phyloP scores from a whole-genome alignment of 2,888 invertebrate genomes.

The Thereva unica region DNA sequence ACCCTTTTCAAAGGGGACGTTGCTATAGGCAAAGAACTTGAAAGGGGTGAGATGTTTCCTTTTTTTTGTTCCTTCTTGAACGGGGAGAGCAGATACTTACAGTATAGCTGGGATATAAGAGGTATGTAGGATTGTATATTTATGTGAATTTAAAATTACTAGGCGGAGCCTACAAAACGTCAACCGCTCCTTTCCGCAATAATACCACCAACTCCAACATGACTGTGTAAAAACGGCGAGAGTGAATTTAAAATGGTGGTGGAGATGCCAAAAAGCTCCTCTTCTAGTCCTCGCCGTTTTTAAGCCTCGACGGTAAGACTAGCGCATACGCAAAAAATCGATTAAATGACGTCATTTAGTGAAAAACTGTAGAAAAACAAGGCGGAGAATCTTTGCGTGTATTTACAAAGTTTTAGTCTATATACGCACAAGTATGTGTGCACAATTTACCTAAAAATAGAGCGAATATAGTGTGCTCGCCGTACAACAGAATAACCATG shows the following conservation, averaged over 20 bases:
- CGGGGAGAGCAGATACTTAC: conserved; percentile 19
- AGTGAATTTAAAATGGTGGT: conserved; percentile 27
- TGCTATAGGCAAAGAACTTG: conserved; percentile 2
- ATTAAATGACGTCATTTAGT: conserved; percentile 40
- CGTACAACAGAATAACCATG: too few relatives aligned
- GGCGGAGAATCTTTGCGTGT: conserved; percentile 41
- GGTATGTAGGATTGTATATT: conserved; percentile 3
- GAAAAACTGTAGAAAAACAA: conserved; percentile 40
- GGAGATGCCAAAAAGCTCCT: conserved; percentile 29
- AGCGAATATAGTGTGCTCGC: conserved; percentile 10
- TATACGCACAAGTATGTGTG: conserved; percentile 1
- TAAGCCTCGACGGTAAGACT: conserved; percentile 36
- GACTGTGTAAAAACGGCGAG: conserved; percentile 22
- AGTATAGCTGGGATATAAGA: conserved; percentile 10
- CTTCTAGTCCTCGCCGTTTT: conserved; percentile 15
- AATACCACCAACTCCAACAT: conserved; percentile 24
- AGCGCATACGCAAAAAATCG: conserved; percentile 42
- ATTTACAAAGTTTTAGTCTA: conserved; percentile 22
- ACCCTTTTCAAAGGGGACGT: conserved; percentile 20
- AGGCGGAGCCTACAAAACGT: conserved; percentile 40
- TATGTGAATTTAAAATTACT: conserved; percentile 42
- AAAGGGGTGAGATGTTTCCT: conserved; percentile 8
- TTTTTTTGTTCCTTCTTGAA: background rate
- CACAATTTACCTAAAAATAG: conserved; percentile 13
- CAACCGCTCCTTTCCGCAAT: conserved; percentile 15